A percentile compares a stretch with the other conserved stretches of the same genome.
phyloP scores from a whole-genome alignment of 2,888 invertebrate genomes.

The Gymnocheta viridis region DNA sequence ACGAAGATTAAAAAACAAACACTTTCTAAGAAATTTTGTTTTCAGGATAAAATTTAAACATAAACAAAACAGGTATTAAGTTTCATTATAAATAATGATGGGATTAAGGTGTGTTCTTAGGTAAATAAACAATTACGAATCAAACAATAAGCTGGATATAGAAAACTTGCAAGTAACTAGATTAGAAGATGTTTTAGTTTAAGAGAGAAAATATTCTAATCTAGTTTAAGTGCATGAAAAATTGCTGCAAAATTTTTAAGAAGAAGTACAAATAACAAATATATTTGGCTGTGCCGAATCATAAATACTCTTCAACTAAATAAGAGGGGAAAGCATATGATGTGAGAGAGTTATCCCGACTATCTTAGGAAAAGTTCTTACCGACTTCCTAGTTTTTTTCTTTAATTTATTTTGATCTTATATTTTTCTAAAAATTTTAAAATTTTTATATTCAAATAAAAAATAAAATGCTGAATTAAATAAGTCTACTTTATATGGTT shows the following conservation, averaged over 20 bases:
- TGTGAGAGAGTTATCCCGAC: too few species aligned
- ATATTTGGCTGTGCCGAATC: too few species aligned
- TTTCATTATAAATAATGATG: conserved; percentile 39
- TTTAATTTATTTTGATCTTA: too few species aligned
- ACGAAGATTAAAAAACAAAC: conserved; percentile 16
- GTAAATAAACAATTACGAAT: conserved; percentile 32
- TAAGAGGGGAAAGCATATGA: too few species aligned
- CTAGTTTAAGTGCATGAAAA: background rate
- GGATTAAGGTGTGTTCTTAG: conserved; percentile 24
- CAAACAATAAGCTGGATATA: conserved; percentile 10
- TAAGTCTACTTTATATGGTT: too few species aligned
- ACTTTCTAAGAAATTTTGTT: background rate
- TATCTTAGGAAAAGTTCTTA: too few species aligned
- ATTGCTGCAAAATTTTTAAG: background rate
- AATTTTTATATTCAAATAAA: too few species aligned
- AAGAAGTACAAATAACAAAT: background rate
- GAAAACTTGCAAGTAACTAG: conserved; percentile 5
- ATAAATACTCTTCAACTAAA: too few species aligned
- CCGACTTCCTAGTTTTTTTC: too few species aligned
- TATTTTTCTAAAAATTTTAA: too few species aligned
- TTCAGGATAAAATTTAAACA: background rate
- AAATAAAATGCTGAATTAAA: too few species aligned
- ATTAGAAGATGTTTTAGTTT: conserved; percentile 11
- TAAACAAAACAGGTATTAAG: conserved; percentile 52
- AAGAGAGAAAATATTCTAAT: background rate